These are phyloP conservation scores for Salvelinus namaycush DNA, from an alignment of 2,113 vertebrate species.

Conservation along the genomic window DNA sequence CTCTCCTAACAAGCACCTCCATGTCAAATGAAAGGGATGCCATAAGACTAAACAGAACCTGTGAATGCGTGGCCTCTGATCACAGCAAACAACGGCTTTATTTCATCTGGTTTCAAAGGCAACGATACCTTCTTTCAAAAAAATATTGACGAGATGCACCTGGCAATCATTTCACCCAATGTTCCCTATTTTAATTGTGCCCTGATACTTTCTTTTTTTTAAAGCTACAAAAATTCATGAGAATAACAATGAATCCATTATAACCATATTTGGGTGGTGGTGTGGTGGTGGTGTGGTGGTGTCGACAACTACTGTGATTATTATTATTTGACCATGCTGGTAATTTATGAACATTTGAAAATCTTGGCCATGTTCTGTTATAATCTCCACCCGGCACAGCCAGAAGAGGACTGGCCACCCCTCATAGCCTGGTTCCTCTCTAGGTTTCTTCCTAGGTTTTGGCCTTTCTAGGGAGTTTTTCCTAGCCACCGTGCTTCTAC, in stretches of 20 bases:
- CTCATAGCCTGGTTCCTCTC: no score
- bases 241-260: background rate
- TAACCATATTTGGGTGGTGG: background rate
- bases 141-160: slow-evolving; percentile 61
- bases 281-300: no score
- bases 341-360: no score
- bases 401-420: no score
- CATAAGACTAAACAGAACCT: slow-evolving; percentile 18
- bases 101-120: slow-evolving; percentile 75
- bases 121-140: slow-evolving; percentile 36
- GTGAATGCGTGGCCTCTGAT: slow-evolving; percentile 64
- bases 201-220: background rate
- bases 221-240: background rate
- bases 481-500: no score
- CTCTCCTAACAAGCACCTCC: slow-evolving; percentile 75
- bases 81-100: slow-evolving; percentile 70
- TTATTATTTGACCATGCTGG: no score
- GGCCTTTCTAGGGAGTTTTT: no score
- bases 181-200: slow-evolving; percentile 41
- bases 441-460: no score
- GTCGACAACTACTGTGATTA: no score
- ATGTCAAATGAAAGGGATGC: slow-evolving; percentile 69
- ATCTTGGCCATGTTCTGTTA: no score
- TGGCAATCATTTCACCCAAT: slow-evolving; percentile 42
- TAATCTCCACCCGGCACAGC: no score